phyloP scores from a whole-genome alignment of 2,113 vertebrate genomes.

The Turdus rufiventris region DNA sequence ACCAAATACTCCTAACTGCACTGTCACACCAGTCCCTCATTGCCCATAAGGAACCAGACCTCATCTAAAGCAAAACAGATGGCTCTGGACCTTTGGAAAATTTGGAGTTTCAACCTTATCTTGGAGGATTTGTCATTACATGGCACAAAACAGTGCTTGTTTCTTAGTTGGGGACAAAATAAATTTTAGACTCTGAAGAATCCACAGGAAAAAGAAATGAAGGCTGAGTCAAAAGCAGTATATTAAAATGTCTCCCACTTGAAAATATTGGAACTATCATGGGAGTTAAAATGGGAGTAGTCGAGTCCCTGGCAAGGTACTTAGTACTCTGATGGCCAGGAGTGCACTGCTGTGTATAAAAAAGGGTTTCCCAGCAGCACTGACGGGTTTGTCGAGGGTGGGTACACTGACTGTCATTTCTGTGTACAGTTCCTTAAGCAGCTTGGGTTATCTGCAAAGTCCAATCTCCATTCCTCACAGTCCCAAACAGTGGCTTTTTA shows the following conservation, averaged over 20 bases:
- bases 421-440: background rate
- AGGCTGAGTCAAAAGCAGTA: background rate
- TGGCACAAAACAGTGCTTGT: background rate
- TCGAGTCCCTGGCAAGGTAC: slow-evolving; percentile 30
- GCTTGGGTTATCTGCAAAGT: background rate
- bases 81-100: background rate
- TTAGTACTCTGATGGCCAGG: slow-evolving; percentile 45
- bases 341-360: slow-evolving; percentile 26
- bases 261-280: background rate
- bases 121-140: background rate
- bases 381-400: slow-evolving; percentile 34
- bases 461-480: background rate
- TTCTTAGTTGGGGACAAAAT: background rate
- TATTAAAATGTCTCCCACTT: background rate
- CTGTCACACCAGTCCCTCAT: background rate
- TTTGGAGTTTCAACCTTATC: background rate
- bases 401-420: background rate
- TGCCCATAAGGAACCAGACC: background rate
- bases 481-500: background rate
- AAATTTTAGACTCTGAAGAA: background rate
- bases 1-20: background rate
- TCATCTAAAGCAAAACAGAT: background rate
- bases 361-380: slow-evolving; percentile 30
- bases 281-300: background rate
- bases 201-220: background rate